Conservation (phyloP, 2,888 invertebrate genomes). For the Aricia artaxerxes region DNA sequence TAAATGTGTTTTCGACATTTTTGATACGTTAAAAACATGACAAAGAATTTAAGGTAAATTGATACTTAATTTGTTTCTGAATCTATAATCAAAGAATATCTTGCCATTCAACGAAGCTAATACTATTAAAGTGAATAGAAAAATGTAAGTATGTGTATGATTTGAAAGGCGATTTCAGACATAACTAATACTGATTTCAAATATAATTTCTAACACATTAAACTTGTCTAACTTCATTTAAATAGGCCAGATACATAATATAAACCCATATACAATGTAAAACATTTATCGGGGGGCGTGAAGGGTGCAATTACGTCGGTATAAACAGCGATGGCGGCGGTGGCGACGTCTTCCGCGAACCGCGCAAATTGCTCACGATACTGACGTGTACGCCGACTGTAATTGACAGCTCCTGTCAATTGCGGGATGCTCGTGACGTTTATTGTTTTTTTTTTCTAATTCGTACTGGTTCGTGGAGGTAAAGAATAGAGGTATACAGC, state of each 20-base stretch:
- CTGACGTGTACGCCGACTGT: slow-evolving; percentile 49
- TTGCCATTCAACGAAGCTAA: too few species aligned
- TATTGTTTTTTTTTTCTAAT: slow-evolving; percentile 2
- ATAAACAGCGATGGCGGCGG: slow-evolving; percentile 54
- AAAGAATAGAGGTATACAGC: background rate
- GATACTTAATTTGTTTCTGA: too few species aligned
- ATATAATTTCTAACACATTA: background rate
- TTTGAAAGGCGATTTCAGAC: too few species aligned
- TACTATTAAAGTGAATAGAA: too few species aligned
- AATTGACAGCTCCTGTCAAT: slow-evolving; percentile 21
- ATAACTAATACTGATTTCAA: too few species aligned
- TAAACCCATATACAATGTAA: slow-evolving; percentile 47
- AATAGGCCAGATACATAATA: slow-evolving; percentile 36
- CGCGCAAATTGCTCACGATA: slow-evolving; percentile 74
- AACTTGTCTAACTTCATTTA: background rate
- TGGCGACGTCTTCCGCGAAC: slow-evolving; percentile 66
- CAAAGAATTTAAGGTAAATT: too few species aligned
- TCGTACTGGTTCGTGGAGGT: background rate
- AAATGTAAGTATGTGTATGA: too few species aligned
- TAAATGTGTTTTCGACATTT: background rate
- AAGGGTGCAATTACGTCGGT: slow-evolving; percentile 70
- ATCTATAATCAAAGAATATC: too few species aligned
- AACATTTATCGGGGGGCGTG: slow-evolving; percentile 61
- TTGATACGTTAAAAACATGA: too few species aligned
- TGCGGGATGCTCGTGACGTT: slow-evolving; percentile 6